These are phyloP conservation scores for Euplexia lucipara DNA, from an alignment of 2,888 invertebrate species.

Conservation along the genomic window DNA sequence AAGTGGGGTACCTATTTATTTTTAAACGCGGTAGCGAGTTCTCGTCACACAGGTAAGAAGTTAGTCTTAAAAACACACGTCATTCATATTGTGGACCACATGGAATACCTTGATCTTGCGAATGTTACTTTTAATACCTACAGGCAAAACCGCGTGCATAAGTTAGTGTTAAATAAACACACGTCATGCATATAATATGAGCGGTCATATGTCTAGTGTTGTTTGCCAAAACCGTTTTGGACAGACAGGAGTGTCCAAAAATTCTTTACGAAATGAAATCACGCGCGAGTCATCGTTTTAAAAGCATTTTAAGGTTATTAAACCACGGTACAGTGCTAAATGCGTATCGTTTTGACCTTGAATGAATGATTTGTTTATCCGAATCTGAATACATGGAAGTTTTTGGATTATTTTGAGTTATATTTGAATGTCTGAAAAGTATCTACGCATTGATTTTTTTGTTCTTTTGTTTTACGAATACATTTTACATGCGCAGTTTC, in stretches of 20 bases:
- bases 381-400: conserved; percentile 7
- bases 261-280: conserved; percentile 25
- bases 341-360: conserved; percentile 29
- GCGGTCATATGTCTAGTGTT: background rate
- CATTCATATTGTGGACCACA: too few relatives aligned
- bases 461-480: background rate
- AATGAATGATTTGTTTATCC: conserved; percentile 7
- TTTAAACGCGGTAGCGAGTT: too few relatives aligned
- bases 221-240: conserved; percentile 39
- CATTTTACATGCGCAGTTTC: background rate
- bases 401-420: background rate
- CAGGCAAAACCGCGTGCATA: too few relatives aligned
- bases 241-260: conserved; percentile 2
- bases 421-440: background rate
- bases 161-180: too few relatives aligned
- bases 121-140: too few relatives aligned
- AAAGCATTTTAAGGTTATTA: conserved; percentile 37
- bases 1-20: too few relatives aligned
- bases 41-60: too few relatives aligned
- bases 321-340: conserved; percentile 31
- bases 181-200: conserved; percentile 5
- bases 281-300: conserved; percentile 37
- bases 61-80: too few relatives aligned
- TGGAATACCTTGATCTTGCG: too few relatives aligned
- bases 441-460: background rate